Evolutionary conservation across 2,888 invertebrate species (phyloP).

Genomic region (Ypsolopha scabrella): DNA sequence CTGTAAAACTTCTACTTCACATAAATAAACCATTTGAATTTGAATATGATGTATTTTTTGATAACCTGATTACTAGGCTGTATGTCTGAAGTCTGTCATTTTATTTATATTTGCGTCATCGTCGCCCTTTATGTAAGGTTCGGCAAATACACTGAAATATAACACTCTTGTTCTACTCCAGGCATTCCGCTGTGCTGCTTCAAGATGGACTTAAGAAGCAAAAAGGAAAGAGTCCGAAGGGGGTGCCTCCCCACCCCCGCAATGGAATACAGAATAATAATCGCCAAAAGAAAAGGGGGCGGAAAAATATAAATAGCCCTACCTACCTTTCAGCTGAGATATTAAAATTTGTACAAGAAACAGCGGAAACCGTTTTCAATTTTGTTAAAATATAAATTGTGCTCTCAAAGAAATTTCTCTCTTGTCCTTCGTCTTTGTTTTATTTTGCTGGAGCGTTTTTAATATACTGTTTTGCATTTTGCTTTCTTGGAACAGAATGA

Average conservation of each 20-base stretch:
- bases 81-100: no score
- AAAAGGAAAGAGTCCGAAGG: constrained; percentile 68
- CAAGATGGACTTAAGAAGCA: constrained; percentile 72
- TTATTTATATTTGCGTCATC: no score
- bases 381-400: constrained; percentile 39
- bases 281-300: constrained; percentile 62
- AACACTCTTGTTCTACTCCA: constrained; percentile 21
- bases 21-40: no score
- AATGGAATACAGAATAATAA: constrained; percentile 70
- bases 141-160: neutral
- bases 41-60: no score
- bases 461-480: no score
- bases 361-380: constrained; percentile 40
- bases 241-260: constrained; percentile 34
- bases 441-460: no score
- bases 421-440: neutral
- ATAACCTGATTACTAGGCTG: no score
- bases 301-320: constrained; percentile 68
- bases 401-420: neutral
- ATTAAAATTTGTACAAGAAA: constrained; percentile 65
- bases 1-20: no score
- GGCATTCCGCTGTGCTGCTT: constrained; percentile 31
- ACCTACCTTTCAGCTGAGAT: constrained; percentile 46
- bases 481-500: no score
- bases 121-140: no score